Conservation (phyloP, 2,113 vertebrate species). For the Channa maculata region DNA sequence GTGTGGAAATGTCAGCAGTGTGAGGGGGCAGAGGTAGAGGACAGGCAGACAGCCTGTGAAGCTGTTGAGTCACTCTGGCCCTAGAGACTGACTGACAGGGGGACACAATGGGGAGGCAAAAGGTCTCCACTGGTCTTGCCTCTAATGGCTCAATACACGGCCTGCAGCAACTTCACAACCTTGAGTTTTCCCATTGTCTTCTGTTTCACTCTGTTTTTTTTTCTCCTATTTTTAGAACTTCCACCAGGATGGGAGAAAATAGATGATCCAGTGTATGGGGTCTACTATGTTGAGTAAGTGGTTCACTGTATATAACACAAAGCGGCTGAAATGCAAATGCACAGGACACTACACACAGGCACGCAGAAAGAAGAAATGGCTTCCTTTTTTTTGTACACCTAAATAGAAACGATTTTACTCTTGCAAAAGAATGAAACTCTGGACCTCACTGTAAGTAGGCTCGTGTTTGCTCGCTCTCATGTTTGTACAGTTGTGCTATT, state of each 20-base stretch:
- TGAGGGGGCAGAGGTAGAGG: conserved; percentile 28
- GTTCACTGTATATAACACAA: background rate
- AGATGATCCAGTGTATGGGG: conserved; percentile 97
- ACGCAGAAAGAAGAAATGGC: background rate
- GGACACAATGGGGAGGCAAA: conserved; percentile 41
- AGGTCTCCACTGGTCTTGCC: conserved; percentile 35
- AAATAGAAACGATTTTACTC: background rate
- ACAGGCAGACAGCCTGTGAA: conserved; percentile 39
- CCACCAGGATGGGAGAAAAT: conserved; percentile 99
- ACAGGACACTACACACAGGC: background rate
- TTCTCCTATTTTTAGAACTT: conserved; percentile 85
- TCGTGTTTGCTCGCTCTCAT: background rate
- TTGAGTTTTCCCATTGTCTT: conserved; percentile 5
- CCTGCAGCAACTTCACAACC: conserved; percentile 17
- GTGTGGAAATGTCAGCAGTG: conserved; percentile 73
- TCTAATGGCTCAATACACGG: conserved; percentile 28
- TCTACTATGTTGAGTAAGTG: conserved; percentile 99
- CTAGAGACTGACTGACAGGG: conserved; percentile 55
- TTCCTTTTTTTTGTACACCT: background rate
- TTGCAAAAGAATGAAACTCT: background rate
- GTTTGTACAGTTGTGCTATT: conserved; percentile 2
- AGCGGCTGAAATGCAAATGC: background rate
- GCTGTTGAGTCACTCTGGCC: conserved; percentile 40
- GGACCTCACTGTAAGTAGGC: conserved; percentile 34
- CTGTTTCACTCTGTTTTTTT: conserved; percentile 29